phyloP scores from a whole-genome alignment of 1,140 invertebrate species.

The Zaprionus inermis region DNA sequence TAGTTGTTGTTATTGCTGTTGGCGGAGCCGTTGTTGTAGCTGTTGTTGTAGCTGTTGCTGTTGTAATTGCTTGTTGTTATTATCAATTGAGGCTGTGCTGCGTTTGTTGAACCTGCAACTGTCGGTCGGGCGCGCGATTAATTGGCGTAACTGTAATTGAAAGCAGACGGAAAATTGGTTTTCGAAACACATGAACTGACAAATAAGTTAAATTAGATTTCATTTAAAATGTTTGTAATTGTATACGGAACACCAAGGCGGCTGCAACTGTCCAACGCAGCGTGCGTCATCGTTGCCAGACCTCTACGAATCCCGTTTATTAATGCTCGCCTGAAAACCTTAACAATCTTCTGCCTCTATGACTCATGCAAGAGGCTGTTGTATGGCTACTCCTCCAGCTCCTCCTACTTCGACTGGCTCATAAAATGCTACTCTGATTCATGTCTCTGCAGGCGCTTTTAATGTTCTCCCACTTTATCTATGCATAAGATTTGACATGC shows the following conservation, averaged over 20 bases:
- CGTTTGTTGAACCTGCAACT: conserved; percentile 66
- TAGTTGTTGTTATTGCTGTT: conserved; percentile 19
- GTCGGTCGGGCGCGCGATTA: conserved; percentile 45
- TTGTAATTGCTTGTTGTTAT: conserved; percentile 12
- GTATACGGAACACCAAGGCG: conserved; percentile 18
- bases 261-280: too few species aligned
- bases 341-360: conserved; percentile 44
- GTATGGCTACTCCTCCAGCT: too few species aligned
- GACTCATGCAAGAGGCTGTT: conserved; percentile 47
- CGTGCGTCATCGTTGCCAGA: conserved; percentile 19
- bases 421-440: conserved; percentile 54
- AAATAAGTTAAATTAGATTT: not conserved
- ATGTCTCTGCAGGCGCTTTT: conserved; percentile 37
- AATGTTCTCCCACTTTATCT: conserved; percentile 49
- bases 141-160: conserved; percentile 70
- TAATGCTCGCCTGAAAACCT: conserved; percentile 55
- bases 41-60: not conserved
- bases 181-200: conserved; percentile 29
- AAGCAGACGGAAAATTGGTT: conserved; percentile 49
- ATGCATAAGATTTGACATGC: conserved; percentile 68
- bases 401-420: conserved; percentile 17
- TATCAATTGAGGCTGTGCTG: conserved; percentile 34
- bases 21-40: not conserved
- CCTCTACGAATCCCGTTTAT: conserved; percentile 37
- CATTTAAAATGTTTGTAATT: conserved; percentile 7